Base-by-base conservation (phyloP, 1,140 invertebrate genomes). In the Plodia interpunctella region DNA sequence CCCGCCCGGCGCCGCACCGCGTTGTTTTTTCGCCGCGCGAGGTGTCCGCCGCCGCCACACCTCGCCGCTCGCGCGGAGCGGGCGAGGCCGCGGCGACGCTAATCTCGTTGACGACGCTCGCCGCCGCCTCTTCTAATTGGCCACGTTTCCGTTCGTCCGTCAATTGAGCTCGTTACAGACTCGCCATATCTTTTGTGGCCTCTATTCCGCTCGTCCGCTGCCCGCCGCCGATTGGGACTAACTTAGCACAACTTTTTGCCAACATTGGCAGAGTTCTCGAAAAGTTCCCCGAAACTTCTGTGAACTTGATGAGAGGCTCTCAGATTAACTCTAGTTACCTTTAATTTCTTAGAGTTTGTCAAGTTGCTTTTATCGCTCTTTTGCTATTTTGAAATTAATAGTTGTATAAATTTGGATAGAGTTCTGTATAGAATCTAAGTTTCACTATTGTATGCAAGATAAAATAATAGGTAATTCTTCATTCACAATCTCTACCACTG, bases 111-210 rank as follows among this genome's bases (percentile, higher is more conserved):
- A 80, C 62, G 74, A 63, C 72, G 66, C 66, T 38, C 57, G 74
- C 76, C 76, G 76, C 84, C 76, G 78, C 82, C 78, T 75, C 78
- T 83, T 80, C 82, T 87, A 87, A 87, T 87, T 86, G 84, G 84
- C 83, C 83, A 84, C 81, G 81, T 88, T 88, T 88, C 84, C 84
- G 83, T 82, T 84, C 78, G 76, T 84, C 80, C 80, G 76, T 86
- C 83, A 84, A 88, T 88, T 88, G 85, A 82, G 76, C 83, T 86
- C 78, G 83, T 88, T 88, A 82, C 67, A 72, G 62, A 69, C 74
- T 70, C 68, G 70, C 74, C 71, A 73, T 82, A 82, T 85, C 82
- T 86, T 77, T 77, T 80, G 78, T 78, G 13, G 58, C 44, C 57
- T 38, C 58, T 61, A 30, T 55, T 59, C 59, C 21, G 21, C 59